These are phyloP conservation scores for Fragum fragum DNA, from an alignment of 2,888 invertebrate species.

Conservation along the genomic window DNA sequence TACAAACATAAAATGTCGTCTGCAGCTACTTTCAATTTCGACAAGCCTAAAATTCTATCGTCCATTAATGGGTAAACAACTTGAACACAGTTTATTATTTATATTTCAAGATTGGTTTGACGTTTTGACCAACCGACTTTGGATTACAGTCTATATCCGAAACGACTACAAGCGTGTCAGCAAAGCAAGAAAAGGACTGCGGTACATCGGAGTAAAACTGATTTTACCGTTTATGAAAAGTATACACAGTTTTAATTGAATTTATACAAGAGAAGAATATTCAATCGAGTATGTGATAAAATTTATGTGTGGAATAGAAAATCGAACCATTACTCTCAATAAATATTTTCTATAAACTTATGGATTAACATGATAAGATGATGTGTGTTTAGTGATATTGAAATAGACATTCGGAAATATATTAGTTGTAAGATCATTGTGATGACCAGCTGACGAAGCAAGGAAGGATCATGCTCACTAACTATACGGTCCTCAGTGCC, in stretches of 20 bases:
- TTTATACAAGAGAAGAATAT: neutral
- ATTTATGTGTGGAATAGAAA: neutral
- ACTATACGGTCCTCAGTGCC: constrained; percentile 31
- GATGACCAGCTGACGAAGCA: neutral
- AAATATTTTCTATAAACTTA: neutral
- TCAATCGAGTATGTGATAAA: constrained; percentile 8
- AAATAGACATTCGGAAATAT: neutral
- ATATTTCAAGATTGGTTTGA: neutral
- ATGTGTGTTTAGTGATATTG: neutral
- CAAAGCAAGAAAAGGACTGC: neutral
- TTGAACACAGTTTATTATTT: neutral
- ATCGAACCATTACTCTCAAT: neutral
- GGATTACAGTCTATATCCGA: no score
- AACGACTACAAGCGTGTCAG: no score
- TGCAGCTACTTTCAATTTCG: no score
- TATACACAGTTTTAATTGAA: neutral
- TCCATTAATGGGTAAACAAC: no score
- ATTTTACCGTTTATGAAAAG: neutral
- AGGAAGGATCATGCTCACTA: constrained; percentile 26
- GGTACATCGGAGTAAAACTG: neutral
- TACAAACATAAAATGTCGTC: no score
- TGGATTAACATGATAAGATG: neutral
- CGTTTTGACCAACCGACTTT: no score
- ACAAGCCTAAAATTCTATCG: no score
- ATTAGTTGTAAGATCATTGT: neutral